Base-by-base conservation (phyloP, 1,140 invertebrate genomes). In the Catajapyx aquilonaris region DNA sequence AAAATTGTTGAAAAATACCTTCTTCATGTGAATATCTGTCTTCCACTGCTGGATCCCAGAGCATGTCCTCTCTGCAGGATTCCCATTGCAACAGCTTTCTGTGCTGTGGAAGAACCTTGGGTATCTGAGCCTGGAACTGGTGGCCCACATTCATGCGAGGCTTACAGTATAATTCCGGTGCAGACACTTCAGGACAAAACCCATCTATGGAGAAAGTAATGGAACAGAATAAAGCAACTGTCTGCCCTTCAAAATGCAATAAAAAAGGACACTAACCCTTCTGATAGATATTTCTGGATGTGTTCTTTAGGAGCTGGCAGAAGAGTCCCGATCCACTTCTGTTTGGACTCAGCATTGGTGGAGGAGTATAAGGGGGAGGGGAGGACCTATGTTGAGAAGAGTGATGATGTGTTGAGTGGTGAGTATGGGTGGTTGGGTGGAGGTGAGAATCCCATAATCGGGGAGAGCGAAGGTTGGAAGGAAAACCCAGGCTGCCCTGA, bases 331-430 rank as follows among this genome's bases (percentile, higher is more conserved):
- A 69, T 4, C 84, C 85, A 46, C 73, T 72, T 44, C 90, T 66
- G 32, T 81, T 76, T 0, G 90, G 90, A 52, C 83, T 83, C 10
- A 95, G 57, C 47, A 94, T 87, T 0, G 90, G 90, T 20, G 84
- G 79, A 2, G 90, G 87, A 1, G 87, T 95, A 51, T 87, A 91
- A 33, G 72, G 71, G 5, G 55, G 54, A 33, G 70, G 62, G 25
- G 66, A 60, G 13, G 61, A 69, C 10, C 13, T 28, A 7, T 28
- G 23, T n/a, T n/a, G n/a, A n/a, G n/a, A n/a, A n/a, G n/a, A n/a
- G n/a, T n/a, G n/a, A n/a, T n/a, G n/a, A n/a, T n/a, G n/a, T n/a
- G n/a, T n/a, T n/a, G n/a, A n/a, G n/a, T n/a, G n/a, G n/a, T n/a
- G n/a, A n/a, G n/a, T n/a, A n/a, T n/a, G 73, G 69, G 56, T 64